phyloP scores from a whole-genome alignment of 2,113 vertebrate genomes.

The Zingel zingel region DNA sequence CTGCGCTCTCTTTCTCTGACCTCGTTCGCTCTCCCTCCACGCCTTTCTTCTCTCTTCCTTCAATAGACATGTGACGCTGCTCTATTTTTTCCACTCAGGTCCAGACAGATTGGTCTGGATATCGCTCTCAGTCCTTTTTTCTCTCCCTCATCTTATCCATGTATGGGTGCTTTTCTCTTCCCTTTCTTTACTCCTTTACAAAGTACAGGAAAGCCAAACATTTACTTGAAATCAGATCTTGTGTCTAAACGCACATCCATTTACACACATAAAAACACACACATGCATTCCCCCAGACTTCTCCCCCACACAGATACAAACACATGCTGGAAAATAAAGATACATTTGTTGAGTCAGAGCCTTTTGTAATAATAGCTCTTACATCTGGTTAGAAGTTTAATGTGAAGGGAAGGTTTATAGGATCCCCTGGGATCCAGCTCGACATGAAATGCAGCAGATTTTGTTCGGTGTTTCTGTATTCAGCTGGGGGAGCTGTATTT shows the following conservation, averaged over 20 bases:
- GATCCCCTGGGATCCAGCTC: conserved; percentile 53
- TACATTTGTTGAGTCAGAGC: conserved; percentile 67
- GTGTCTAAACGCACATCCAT: conserved; percentile 34
- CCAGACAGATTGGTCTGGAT: conserved; percentile 55
- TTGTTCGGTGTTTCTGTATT: conserved; percentile 57
- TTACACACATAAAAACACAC: conserved; percentile 29
- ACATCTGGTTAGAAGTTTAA: conserved; percentile 61
- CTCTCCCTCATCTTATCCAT: conserved; percentile 50
- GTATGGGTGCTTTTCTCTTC: conserved; percentile 38
- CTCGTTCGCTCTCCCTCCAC: conserved; percentile 49
- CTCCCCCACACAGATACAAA: neutral
- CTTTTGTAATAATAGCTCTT: conserved; percentile 58
- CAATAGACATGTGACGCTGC: conserved; percentile 44
- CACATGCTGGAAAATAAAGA: conserved; percentile 45
- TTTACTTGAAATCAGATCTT: conserved; percentile 43
- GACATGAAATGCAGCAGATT: conserved; percentile 65
- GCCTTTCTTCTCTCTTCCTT: conserved; percentile 45
- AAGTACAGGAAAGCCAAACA: conserved; percentile 48
- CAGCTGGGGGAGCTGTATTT: conserved; percentile 44
- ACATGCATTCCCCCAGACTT: conserved; percentile 30
- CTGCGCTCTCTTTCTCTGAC: conserved; percentile 63
- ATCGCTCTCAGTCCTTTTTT: conserved; percentile 46
- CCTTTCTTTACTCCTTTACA: conserved; percentile 32
- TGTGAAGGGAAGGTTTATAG: conserved; percentile 31
- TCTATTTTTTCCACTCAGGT: conserved; percentile 47